Percentiles rank a stretch among this genome's conserved stretches.
phyloP scores from a whole-genome alignment of 2,888 invertebrate species.

The Euplagia quadripunctaria region DNA sequence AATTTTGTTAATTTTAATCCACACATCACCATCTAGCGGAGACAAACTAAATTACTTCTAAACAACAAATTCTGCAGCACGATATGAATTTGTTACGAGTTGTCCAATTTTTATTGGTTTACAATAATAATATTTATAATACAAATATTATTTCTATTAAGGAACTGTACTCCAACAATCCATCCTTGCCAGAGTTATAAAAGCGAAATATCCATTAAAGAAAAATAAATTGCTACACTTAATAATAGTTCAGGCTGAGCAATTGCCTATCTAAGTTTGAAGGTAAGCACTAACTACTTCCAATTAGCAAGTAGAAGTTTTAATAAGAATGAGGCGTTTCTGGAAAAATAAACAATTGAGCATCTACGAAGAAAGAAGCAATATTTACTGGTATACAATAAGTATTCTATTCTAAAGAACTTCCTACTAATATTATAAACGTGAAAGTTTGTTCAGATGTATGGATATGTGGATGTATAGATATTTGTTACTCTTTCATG shows the following conservation, averaged over 20 bases:
- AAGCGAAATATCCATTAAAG: neutral
- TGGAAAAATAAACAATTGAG: neutral
- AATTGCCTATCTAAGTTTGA: neutral
- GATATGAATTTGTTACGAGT: neutral
- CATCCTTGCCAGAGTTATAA: neutral
- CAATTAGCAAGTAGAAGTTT: neutral
- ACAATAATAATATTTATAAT: neutral
- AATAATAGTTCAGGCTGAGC: neutral
- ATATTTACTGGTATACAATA: too few relatives aligned
- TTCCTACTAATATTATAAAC: too few relatives aligned
- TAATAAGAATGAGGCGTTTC: neutral
- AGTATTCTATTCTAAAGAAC: too few relatives aligned
- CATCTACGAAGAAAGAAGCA: neutral
- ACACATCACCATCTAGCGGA: neutral
- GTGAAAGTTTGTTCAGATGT: too few relatives aligned
- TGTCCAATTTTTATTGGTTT: neutral
- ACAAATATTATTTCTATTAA: neutral
- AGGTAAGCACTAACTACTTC: neutral
- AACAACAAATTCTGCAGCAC: neutral
- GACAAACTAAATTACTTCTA: neutral
- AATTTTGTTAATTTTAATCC: too few relatives aligned
- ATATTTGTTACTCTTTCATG: too few relatives aligned
- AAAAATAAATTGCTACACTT: conserved; percentile 5
- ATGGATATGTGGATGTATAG: too few relatives aligned
- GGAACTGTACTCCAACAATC: neutral